Evolutionary conservation across 2,113 vertebrate species (phyloP).

Genomic region (Pitta sordida): DNA sequence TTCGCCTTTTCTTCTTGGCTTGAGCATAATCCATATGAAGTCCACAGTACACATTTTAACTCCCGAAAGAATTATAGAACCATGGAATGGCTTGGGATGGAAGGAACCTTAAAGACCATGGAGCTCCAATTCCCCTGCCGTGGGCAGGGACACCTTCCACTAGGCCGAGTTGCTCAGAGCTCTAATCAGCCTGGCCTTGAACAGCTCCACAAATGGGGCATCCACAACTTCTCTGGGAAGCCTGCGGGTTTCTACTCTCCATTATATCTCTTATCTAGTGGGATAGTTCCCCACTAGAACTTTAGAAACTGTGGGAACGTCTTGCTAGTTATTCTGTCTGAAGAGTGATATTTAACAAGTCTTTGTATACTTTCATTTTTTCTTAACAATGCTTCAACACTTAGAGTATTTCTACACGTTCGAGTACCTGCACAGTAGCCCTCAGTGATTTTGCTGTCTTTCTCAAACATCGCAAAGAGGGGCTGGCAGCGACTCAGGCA

Average conservation of each 20-base stretch:
- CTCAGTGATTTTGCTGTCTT: neutral
- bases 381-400: neutral
- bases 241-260: neutral
- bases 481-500: neutral
- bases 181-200: neutral
- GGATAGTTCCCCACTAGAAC: neutral
- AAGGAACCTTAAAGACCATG: neutral
- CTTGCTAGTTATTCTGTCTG: neutral
- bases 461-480: neutral
- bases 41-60: neutral
- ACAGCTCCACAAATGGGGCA: too few species aligned
- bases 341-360: neutral
- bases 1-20: neutral
- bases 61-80: neutral
- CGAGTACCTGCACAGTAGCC: neutral
- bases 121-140: neutral
- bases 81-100: neutral
- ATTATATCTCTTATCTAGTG: neutral
- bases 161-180: too few species aligned
- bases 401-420: neutral
- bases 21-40: neutral
- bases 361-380: neutral
- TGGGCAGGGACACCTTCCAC: too few species aligned
- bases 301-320: neutral
- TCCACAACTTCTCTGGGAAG: neutral